Evolutionary conservation across 2,888 invertebrate genomes (phyloP), one percentile per base, ranked within the genome.

Genomic region (Nasonovia ribisnigri): DNA sequence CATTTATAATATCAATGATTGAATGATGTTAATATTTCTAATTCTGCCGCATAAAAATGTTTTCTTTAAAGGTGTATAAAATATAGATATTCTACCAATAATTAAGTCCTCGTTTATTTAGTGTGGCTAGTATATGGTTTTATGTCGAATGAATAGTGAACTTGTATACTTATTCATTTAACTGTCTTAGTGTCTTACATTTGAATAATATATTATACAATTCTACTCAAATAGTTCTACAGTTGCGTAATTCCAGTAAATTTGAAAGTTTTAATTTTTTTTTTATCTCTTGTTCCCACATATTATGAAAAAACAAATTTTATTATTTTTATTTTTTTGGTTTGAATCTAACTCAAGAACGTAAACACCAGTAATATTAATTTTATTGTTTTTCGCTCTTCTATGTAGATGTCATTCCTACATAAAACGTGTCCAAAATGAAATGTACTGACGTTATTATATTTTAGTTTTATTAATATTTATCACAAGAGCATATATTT

Each of bases 381-480:
- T 91, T 86, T 43, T 84, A 91, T 91, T 86, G 57, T 91, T 57
- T 91, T 57, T 54, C 5, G 84, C 46, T 57, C 46, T 57, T 57
- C 46, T n/a, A 16, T 91, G 84, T 86, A 86, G 86, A 86, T 60
- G 86, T 36, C 43, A 86, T 86, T 91, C 4, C 46, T 46, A 91
- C 51, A 36, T 46, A 91, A 91, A 91, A n/a, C 46, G 29, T 43
- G 54, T 84, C 84, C 91, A 91, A 84, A 54, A 84, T 84, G 57
- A 57, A 57, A 46, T 91, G 84, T 13, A 91, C 91, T 36, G 43
- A 86, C 84, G 13, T 84, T 89, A 57, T 91, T 86, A 57, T 24
- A 43, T 26, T 29, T 5, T n/a, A 77, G 48, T 36, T 86, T 57
- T 91, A 86, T 54, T 91, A 91, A 91, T 51, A 91, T 91, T 84